Evolutionary conservation across 1,140 invertebrate species (phyloP).

Genomic region (Euura lappo): DNA sequence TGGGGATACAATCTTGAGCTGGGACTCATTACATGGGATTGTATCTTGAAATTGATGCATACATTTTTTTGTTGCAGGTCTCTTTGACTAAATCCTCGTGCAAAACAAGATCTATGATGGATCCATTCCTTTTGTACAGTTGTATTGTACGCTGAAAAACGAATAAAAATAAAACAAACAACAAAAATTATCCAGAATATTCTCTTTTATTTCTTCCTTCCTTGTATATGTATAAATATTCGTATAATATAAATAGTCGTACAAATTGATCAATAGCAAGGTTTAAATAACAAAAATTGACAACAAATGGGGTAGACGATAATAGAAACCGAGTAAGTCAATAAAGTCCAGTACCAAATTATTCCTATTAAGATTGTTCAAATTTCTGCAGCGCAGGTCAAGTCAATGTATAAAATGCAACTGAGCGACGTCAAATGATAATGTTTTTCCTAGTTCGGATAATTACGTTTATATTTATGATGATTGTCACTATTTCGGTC

Average conservation of each 20-base stretch:
- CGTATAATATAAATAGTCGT: not conserved
- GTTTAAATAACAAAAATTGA: not conserved
- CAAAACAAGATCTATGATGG: constrained; percentile 27
- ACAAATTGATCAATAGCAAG: not conserved
- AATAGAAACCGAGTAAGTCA: too few relatives aligned
- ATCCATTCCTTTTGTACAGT: constrained; percentile 47
- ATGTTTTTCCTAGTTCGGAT: not conserved
- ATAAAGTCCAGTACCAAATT: too few relatives aligned
- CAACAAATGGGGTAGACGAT: not conserved
- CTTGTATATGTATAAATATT: not conserved
- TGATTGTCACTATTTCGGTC: not conserved
- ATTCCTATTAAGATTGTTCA: too few relatives aligned
- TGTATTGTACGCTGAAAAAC: constrained; percentile 50
- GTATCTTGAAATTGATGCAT: constrained; percentile 60
- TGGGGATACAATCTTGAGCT: too few relatives aligned
- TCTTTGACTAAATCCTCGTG: constrained; percentile 67
- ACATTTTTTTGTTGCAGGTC: constrained; percentile 68
- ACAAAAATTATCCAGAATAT: not conserved
- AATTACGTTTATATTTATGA: not conserved
- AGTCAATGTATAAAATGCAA: too few relatives aligned
- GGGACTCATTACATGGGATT: constrained; percentile 19
- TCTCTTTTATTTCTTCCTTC: not conserved
- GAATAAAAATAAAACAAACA: constrained; percentile 32
- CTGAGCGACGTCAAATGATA: too few relatives aligned
- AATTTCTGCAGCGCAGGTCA: too few relatives aligned